Evolutionary conservation across 53 echinoderm and acorn worm species (phyloP), one percentile per base, ranked within the genome.

Genomic region (Antedon mediterranea): DNA sequence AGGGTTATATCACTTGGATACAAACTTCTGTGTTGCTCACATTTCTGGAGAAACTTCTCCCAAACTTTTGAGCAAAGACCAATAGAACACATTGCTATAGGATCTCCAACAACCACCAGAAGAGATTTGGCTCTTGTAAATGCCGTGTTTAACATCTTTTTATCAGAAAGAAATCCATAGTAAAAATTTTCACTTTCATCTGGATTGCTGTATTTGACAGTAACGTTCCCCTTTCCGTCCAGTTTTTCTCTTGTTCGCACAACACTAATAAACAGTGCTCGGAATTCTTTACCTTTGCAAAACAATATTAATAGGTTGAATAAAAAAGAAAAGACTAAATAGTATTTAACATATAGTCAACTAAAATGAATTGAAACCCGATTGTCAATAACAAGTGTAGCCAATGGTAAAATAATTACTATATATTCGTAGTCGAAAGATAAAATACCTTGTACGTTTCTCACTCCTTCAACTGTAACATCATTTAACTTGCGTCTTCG

Each of bases 201-300:
- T 57, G 57, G 57, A 23, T 57, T 26, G 23, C 23, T 57, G 14
- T 57, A 23, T 26, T 57, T 76, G 42, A 77, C 83, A 27, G 88
- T 97, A 71, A 89, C 78, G 28, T 88, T 87, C 4, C 88, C 81
- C 43, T 87, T 89, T 75, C 84, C n/a, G n/a, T 85, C 83, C 73
- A 92, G 74, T 30, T 86, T 89, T 33, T 73, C 75, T 18, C 88
- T 80, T 2, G 97, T 92, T 14, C 89, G 82, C 20, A 97, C 92
- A n/a, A 92, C 92, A 43, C 92, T 92, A 83, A 95, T 97, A 43
- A 92, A 84, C 18, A 97, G 82, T 11, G 92, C 92, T 29, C 97
- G 84, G 78, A 86, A 97, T 78, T 97, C 89, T 78, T 92, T 89
- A 5, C 97, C 97, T 97, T 84, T 71, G 73, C 30, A 43, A 29